Evolutionary conservation across 2,797 vertebrate genomes (phyloP).

Genomic region (Nyctalus aviator): DNA sequence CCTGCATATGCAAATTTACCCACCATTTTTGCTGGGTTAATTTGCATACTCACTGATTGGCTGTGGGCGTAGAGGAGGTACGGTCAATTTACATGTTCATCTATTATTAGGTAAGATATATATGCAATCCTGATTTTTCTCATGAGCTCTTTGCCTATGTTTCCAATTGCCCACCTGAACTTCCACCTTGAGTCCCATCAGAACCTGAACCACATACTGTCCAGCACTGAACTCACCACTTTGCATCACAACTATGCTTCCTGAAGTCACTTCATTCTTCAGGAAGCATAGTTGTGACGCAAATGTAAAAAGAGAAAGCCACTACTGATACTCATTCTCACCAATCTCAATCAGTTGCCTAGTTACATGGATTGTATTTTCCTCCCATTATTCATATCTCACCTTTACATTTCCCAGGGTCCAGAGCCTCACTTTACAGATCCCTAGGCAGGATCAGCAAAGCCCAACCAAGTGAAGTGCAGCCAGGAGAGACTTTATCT

Average conservation of each 20-base stretch:
- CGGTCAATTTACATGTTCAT: too few relatives aligned
- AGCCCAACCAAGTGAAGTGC: not conserved
- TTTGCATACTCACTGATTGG: too few relatives aligned
- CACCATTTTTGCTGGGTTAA: too few relatives aligned
- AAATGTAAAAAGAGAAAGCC: not conserved
- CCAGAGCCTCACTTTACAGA: not conserved
- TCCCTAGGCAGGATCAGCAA: not conserved
- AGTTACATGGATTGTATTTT: fast-evolving
- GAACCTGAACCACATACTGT: not conserved
- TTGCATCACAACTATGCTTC: not conserved
- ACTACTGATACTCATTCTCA: not conserved
- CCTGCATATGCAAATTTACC: too few relatives aligned
- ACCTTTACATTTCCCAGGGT: not conserved
- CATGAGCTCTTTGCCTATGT: not conserved
- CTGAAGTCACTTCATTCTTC: not conserved
- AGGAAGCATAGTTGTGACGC: too few relatives aligned
- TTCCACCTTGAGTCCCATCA: not conserved
- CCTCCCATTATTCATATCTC: not conserved
- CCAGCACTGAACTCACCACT: not conserved
- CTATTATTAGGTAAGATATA: too few relatives aligned
- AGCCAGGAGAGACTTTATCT: not conserved
- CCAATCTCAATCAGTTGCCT: not conserved
- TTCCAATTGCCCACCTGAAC: not conserved
- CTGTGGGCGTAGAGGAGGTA: too few relatives aligned
- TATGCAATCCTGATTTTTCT: not conserved